These are phyloP conservation scores for Limosa lapponica DNA, from an alignment of 2,797 vertebrate genomes.

Conservation along the genomic window DNA sequence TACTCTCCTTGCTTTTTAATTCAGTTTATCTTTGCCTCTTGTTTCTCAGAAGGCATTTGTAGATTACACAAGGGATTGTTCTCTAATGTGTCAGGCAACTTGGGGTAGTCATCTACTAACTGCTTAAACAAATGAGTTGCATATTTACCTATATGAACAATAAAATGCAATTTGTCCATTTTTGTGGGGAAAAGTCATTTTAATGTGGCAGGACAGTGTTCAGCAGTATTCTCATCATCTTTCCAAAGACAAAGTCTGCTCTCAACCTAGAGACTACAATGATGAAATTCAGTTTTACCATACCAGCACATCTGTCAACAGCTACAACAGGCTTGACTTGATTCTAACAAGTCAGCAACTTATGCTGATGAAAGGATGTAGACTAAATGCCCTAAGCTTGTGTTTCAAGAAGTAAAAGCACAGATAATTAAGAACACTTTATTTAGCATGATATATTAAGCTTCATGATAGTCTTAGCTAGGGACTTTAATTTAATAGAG, in stretches of 20 bases:
- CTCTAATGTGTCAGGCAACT: not conserved
- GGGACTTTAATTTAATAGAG: not conserved
- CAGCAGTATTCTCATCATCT: not conserved
- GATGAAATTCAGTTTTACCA: not conserved
- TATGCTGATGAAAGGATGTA: not conserved
- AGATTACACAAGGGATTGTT: not conserved
- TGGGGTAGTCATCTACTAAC: not conserved
- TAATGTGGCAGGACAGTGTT: not conserved
- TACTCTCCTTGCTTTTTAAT: not conserved
- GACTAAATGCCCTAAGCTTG: not conserved
- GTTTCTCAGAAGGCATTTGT: not conserved
- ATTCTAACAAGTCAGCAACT: constrained; percentile 6
- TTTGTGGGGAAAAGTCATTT: not conserved
- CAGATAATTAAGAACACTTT: not conserved
- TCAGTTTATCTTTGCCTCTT: not conserved
- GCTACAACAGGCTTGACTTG: not conserved
- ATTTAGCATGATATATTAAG: not conserved
- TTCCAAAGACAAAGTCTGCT: not conserved
- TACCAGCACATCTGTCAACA: not conserved
- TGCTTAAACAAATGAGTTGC: not conserved
- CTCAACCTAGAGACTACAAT: not conserved
- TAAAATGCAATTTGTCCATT: not conserved
- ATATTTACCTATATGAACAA: not conserved
- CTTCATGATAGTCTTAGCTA: not conserved
- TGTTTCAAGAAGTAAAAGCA: not conserved